Base-by-base conservation (phyloP, 2,888 invertebrate species). In the Euzophera pinguis region DNA sequence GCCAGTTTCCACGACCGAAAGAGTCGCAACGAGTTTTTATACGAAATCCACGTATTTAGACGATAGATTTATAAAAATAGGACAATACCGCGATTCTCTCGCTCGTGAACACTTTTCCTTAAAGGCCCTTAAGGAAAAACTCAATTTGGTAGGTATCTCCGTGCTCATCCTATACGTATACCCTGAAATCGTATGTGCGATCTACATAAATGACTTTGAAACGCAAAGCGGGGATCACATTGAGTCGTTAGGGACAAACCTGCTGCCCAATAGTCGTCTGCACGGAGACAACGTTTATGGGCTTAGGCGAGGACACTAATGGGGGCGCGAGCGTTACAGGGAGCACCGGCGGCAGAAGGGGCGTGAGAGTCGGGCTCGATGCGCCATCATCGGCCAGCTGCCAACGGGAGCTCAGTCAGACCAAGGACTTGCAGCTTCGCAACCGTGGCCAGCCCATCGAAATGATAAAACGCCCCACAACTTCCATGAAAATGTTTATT, bases 311-410 rank as follows among this genome's bases (percentile, higher is more conserved):
- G 55, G 71, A 61, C 61, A 67, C 61, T 54, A 67, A 63, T 43
- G 67, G 53, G 54, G 65, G 66, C 57, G 72, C 62, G 58, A 67
- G 65, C 57, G 67, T 53, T 54, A 71, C 50, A 56, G 79, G 74
- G 64, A 78, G 62, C 73, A 59, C 73, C 56, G 80, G 78, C 65
- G 81, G 80, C 70, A 81, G 73, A 55, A 83, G 75, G 41, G 77
- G 65, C 62, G 83, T 81, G 63, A 83, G 71, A 41, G 71, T 76
- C 39, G 78, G 78, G 60, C 73, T 71, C 58, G 70, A 65, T 56
- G 70, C 64, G 47, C 71, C 78, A 59, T 80, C 82, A 48, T 75
- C 73, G 58, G 64, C 61, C 56, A 62, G 67, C 75, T 78, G 65
- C 61, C 27, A 43, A 61, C 60, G 62, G 69, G 69, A 68, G 65